Evolutionary conservation across 2,113 vertebrate genomes (phyloP), one percentile per base, ranked within the genome.

Genomic region (Oplegnathus fasciatus): DNA sequence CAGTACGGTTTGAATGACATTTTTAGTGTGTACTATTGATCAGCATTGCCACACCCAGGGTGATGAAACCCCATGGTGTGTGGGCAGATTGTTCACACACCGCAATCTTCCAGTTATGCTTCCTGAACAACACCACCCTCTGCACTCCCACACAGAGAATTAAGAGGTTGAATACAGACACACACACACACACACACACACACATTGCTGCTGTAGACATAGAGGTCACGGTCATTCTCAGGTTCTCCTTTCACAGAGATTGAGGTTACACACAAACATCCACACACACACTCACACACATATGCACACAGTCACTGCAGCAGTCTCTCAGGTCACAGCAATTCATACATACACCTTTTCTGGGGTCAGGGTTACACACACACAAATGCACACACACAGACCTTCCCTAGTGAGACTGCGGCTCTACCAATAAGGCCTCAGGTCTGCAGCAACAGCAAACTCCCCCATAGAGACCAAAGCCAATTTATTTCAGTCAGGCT

Each of bases 401-500:
- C 8, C 55, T 68, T 84, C 82, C 78, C 65, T 7, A 24, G 83
- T 52, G 83, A 82, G 82, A 65, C 85, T 84, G 84, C n/a, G 40
- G 75, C 40, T 86, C 76, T 52, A 80, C 91, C 92, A 88, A 83
- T 91, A 84, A 86, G 89, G 90, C 86, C 85, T 69, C 65, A 52
- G 88, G 88, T 90, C 88, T 82, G 82, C 93, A 85, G 86, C 85
- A 88, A 83, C 84, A 85, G 78, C 86, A 89, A 81, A 88, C 81
- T 79, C 79, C 85, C 72, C 92, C 90, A 85, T 75, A 30, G 93
- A 94, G 93, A 93, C 93, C 87, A 34, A 82, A 94, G 91, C 92
- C 93, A 94, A 94, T 94, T 94, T 94, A 93, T 94, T 93, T 93
- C 89, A 80, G 90, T 91, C 86, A 75, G 86, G 82, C 89, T 90